Conservation (phyloP, 2,113 vertebrate species). For the Varanus salvator region DNA sequence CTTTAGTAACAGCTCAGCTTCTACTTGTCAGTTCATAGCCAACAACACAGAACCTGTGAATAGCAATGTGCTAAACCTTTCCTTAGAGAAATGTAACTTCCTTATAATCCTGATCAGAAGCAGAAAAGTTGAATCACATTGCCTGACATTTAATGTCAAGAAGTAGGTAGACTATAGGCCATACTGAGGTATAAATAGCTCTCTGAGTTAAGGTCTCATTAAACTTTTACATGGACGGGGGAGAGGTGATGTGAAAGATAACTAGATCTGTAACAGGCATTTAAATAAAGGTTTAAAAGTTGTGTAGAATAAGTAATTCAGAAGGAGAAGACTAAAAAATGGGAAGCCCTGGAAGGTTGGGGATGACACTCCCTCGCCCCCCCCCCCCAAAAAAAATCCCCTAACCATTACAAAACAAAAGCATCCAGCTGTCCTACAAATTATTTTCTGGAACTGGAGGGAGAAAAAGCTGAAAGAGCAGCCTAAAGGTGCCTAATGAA, state of each 20-base stretch:
- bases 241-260: no score
- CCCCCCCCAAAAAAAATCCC: no score
- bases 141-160: rapidly evolving
- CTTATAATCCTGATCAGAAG: background rate
- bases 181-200: background rate
- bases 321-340: background rate
- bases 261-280: no score
- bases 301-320: background rate
- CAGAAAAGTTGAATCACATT: rapidly evolving
- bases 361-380: no score
- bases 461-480: background rate
- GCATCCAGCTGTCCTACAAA: background rate
- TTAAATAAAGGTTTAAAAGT: background rate
- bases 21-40: background rate
- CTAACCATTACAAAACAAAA: background rate
- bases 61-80: background rate
- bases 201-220: background rate
- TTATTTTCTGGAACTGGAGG: background rate
- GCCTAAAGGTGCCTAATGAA: background rate
- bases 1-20: background rate
- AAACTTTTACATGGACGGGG: background rate
- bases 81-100: background rate
- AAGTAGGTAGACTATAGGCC: background rate
- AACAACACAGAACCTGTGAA: rapidly evolving
- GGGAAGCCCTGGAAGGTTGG: background rate